These are phyloP conservation scores for Schizotus pectinicornis DNA, from an alignment of 2,888 invertebrate species.

Conservation along the genomic window DNA sequence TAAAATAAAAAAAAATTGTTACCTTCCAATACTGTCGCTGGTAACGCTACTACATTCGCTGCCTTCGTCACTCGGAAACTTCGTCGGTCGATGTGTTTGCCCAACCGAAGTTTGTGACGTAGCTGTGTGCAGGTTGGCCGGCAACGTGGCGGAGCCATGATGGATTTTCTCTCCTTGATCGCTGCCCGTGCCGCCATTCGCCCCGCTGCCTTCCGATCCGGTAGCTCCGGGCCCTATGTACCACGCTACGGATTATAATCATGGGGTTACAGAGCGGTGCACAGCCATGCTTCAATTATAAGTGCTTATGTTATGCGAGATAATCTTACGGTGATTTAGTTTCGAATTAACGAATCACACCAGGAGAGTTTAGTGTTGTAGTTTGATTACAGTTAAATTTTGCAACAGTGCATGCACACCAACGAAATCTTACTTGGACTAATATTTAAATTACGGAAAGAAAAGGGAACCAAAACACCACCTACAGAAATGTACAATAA, in stretches of 20 bases:
- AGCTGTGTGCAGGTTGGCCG: conserved; percentile 63
- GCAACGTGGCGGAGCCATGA: conserved; percentile 70
- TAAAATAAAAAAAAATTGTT: conserved; percentile 41
- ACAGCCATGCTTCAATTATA: conserved; percentile 37
- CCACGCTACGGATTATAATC: conserved; percentile 57
- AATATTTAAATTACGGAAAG: conserved; percentile 37
- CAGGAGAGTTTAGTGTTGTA: neutral
- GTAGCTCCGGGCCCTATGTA: conserved; percentile 59
- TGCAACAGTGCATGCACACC: conserved; percentile 26
- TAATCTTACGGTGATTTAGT: conserved; percentile 4
- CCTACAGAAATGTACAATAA: conserved; percentile 28
- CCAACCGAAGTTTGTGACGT: conserved; percentile 61
- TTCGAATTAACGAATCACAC: neutral
- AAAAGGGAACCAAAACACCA: conserved; percentile 38
- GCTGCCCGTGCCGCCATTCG: conserved; percentile 58
- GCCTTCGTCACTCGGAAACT: conserved; percentile 81
- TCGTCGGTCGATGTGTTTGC: conserved; percentile 53
- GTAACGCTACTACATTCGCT: conserved; percentile 89
- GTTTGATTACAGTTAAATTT: neutral
- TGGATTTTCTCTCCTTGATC: conserved; percentile 59
- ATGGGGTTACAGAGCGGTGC: conserved; percentile 52
- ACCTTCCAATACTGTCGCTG: conserved; percentile 79
- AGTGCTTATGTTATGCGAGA: conserved; percentile 17
- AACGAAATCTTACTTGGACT: conserved; percentile 36
- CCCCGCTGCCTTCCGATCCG: conserved; percentile 52